Evolutionary conservation across 1,140 invertebrate genomes (phyloP), one percentile per base, ranked within the genome.

Genomic region (Trissolcus basalis): DNA sequence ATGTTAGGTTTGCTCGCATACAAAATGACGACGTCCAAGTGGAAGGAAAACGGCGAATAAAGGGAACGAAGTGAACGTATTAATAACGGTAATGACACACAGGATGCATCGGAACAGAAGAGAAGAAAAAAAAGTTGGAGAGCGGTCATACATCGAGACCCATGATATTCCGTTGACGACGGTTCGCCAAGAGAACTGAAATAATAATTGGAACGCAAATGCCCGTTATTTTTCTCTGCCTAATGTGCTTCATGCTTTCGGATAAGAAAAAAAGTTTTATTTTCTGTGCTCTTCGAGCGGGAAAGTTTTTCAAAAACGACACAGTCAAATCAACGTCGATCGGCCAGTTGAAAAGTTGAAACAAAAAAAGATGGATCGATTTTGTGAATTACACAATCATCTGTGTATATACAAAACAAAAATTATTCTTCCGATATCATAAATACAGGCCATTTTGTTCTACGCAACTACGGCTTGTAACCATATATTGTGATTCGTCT

Each of bases 161-260:
- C 77, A 77, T 82, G 81, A 27, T 27, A 82, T 80, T 80, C 79
- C 72, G 41, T 56, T 81, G 80, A 83, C 72, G 80, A 83, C 72
- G 74, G 78, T 79, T 78, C 63, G 16, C 10, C 43, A 67, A 45
- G 41, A 53, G 36, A 39, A 41, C 41, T 32, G 43, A 41, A 53
- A 61, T 3, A 13, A 63, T 63, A 61, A 61, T 48, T 61, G 45
- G 48, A 61, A 61, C 36, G 59, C 47, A 51, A 61, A 61, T 61
- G 48, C 33, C 59, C 59, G 59, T 61, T 61, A 61, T 53, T 51
- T 61, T 4, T 16, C 39, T 11, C 4, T 12, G 36, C 9, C 5
- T 32, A 41, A 41, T 45, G 41, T 15, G 35, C 6, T 48, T 48
- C 19, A 6, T 27, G 19, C 19, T 27, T 27, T 27, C 6, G 19